A percentile compares a stretch with the other conserved stretches of the same genome.
phyloP scores from a whole-genome alignment of 1,140 invertebrate species.

The Lepidurus arcticus region DNA sequence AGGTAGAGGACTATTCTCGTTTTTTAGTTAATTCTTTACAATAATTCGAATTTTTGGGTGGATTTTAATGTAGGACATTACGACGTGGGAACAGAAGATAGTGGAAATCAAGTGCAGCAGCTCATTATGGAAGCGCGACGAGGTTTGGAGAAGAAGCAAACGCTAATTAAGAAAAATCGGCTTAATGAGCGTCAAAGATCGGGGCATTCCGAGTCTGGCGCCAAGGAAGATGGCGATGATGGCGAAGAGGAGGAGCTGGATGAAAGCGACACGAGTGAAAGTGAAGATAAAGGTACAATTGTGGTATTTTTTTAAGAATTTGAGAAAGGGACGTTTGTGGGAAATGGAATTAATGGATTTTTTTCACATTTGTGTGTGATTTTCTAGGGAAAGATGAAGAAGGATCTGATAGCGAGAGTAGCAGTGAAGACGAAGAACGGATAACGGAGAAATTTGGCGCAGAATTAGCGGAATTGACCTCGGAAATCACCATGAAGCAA shows the following conservation, averaged over 20 bases:
- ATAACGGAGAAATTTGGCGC: slow-evolving; percentile 39
- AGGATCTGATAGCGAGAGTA: background rate
- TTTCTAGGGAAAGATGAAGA: background rate
- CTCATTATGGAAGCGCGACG: background rate
- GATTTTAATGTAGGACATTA: background rate
- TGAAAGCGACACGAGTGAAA: background rate
- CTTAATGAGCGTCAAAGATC: background rate
- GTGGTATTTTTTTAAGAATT: background rate
- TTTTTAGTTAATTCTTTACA: background rate
- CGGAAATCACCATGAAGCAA: slow-evolving; percentile 86
- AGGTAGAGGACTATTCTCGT: background rate
- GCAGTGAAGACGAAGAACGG: slow-evolving; percentile 41
- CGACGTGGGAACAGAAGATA: background rate
- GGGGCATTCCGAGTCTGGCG: background rate
- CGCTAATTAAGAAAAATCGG: background rate
- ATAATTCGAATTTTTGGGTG: no score
- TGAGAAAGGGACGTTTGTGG: background rate
- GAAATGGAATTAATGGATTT: background rate
- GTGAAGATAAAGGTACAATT: background rate
- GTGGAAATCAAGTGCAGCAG: slow-evolving; percentile 1
- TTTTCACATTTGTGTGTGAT: background rate
- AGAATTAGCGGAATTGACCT: slow-evolving; percentile 69
- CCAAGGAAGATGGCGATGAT: background rate
- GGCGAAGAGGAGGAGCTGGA: background rate
- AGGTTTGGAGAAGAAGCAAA: background rate